Conservation (phyloP, 2,797 vertebrate species). For the Anomalospiza imberbis region DNA sequence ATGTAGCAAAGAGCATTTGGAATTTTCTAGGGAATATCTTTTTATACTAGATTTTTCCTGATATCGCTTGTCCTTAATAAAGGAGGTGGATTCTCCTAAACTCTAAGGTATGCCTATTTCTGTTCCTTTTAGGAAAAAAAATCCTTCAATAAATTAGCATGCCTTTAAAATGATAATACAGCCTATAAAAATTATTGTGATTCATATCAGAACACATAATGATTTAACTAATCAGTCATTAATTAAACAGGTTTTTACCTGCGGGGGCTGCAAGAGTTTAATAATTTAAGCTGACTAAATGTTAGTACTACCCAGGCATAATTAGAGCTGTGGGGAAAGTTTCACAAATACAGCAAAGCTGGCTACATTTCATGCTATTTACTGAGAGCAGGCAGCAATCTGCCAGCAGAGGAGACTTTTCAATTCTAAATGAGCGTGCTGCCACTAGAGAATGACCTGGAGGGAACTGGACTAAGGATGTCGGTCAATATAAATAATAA, state of each 20-base stretch:
- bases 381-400: background rate
- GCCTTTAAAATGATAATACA: conserved; percentile 47
- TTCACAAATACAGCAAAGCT: conserved; percentile 49
- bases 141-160: conserved; percentile 43
- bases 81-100: background rate
- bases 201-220: conserved; percentile 60
- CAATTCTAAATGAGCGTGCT: background rate
- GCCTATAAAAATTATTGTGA: conserved; percentile 62
- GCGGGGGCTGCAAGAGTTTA: conserved; percentile 52
- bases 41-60: background rate
- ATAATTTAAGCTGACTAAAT: conserved; percentile 69
- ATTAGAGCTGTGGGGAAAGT: conserved; percentile 67
- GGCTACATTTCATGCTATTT: conserved; percentile 50
- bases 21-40: background rate
- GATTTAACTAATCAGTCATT: conserved; percentile 69
- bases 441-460: background rate
- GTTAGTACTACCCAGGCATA: conserved; percentile 56
- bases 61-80: background rate
- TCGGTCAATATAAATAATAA: background rate
- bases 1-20: background rate
- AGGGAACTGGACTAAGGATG: background rate
- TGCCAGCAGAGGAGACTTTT: background rate
- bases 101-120: background rate
- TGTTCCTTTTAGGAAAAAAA: background rate
- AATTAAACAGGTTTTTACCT: conserved; percentile 69